Conservation (phyloP, 2,113 vertebrate genomes). For the Peromyscus polionotus region DNA sequence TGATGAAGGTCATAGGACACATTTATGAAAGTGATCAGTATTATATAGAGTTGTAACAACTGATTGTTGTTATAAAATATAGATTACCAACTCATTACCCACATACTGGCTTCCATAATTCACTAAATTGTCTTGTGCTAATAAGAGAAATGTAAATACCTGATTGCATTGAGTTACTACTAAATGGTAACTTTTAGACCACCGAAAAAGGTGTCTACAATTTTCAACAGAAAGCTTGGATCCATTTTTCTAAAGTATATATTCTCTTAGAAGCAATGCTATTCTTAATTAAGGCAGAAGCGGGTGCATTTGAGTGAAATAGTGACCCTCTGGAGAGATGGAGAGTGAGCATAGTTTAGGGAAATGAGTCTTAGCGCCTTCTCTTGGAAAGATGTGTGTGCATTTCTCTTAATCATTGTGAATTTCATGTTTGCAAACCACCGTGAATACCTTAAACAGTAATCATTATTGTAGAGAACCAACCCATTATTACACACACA, state of each 20-base stretch:
- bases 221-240: slow-evolving; percentile 43
- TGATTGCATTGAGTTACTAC: not conserved
- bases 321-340: slow-evolving; percentile 76
- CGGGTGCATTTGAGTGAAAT: slow-evolving; percentile 65
- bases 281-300: slow-evolving; percentile 78
- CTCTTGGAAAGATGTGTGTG: slow-evolving; percentile 6
- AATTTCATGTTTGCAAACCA: slow-evolving; percentile 55
- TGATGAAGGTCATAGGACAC: not conserved
- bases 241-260: slow-evolving; percentile 28
- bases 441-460: not conserved
- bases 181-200: not conserved
- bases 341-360: slow-evolving; percentile 13
- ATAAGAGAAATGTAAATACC: not conserved
- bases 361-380: slow-evolving; percentile 35
- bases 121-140: not conserved
- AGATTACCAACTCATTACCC: not conserved
- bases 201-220: not conserved
- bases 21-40: not conserved
- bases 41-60: not conserved
- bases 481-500: not conserved
- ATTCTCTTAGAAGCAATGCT: slow-evolving; percentile 52
- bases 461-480: not conserved
- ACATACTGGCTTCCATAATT: not conserved
- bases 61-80: slow-evolving; percentile 41
- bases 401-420: slow-evolving; percentile 46